Evolutionary conservation across 2,888 invertebrate species (phyloP).

Genomic region (Hydrotaea cyrtoneurina): DNA sequence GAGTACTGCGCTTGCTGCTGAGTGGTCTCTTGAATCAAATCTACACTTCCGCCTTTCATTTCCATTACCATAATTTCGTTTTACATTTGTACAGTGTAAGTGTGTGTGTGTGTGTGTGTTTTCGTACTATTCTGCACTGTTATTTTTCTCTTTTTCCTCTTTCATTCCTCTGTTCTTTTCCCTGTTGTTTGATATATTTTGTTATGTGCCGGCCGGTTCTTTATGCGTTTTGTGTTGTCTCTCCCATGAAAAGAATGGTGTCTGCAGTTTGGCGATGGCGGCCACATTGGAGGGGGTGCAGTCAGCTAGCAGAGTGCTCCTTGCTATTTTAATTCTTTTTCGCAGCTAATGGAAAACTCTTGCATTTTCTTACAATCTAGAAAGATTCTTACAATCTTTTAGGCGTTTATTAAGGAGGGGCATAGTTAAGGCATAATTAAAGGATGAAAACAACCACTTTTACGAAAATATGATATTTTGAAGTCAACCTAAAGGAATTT

Average conservation of each 20-base stretch:
- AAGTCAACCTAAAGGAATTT: too few relatives aligned
- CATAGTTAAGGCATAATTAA: too few relatives aligned
- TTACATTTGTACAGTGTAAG: background rate
- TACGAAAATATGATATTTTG: too few relatives aligned
- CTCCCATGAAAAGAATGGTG: background rate
- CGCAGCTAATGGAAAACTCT: background rate
- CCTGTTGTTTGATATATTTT: background rate
- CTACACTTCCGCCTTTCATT: slow-evolving; percentile 62
- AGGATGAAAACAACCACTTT: too few relatives aligned
- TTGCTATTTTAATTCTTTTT: too few relatives aligned
- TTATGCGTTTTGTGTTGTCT: background rate
- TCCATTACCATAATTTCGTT: slow-evolving; percentile 37
- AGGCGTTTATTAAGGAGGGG: too few relatives aligned
- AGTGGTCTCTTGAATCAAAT: slow-evolving; percentile 60
- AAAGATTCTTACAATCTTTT: too few relatives aligned
- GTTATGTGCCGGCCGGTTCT: slow-evolving; percentile 7
- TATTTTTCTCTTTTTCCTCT: background rate
- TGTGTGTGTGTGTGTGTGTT: background rate
- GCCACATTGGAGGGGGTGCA: too few relatives aligned
- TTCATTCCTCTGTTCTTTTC: background rate
- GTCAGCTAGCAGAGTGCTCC: too few relatives aligned
- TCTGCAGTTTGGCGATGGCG: too few relatives aligned
- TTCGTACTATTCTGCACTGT: background rate
- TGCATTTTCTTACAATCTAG: background rate
- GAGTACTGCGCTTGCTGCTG: background rate